These are phyloP conservation scores for Tromatobia lineatoria DNA, from an alignment of 2,888 invertebrate genomes.

Conservation along the genomic window DNA sequence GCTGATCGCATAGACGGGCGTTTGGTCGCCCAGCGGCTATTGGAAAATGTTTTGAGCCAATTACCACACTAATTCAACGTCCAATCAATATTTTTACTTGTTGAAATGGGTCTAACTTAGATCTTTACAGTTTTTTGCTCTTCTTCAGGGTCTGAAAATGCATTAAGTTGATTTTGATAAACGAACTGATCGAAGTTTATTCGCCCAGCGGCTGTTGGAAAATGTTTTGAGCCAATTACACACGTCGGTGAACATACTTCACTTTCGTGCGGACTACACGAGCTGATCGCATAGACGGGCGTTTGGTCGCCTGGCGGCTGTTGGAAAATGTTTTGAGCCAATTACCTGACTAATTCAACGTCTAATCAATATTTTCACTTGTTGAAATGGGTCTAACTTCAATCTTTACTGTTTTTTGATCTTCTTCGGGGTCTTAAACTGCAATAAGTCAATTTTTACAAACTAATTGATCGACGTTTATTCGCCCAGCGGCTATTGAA, in stretches of 20 bases:
- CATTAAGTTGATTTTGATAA: too few relatives aligned
- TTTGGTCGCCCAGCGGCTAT: constrained; percentile 26
- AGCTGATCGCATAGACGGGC: not conserved
- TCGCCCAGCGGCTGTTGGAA: too few relatives aligned
- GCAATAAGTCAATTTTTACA: too few relatives aligned
- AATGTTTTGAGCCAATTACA: too few relatives aligned
- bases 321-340: constrained; percentile 38
- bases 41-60: constrained; percentile 38
- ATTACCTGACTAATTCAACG: constrained; percentile 44
- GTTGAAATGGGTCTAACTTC: too few relatives aligned
- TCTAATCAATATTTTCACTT: not conserved
- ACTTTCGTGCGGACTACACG: not conserved
- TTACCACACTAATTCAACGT: constrained; percentile 40
- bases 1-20: constrained; percentile 1
- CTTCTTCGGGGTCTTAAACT: not conserved
- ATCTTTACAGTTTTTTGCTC: too few relatives aligned
- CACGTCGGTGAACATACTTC: not conserved
- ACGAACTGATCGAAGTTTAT: too few relatives aligned
- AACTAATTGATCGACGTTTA: too few relatives aligned
- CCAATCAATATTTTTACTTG: not conserved
- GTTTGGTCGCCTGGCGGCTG: constrained; percentile 21
- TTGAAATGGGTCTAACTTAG: not conserved
- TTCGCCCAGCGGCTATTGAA: too few relatives aligned
- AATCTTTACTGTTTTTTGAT: not conserved
- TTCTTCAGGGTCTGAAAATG: too few relatives aligned